These are phyloP conservation scores for Chaetodon trifascialis DNA, from an alignment of 2,113 vertebrate species.

Conservation along the genomic window DNA sequence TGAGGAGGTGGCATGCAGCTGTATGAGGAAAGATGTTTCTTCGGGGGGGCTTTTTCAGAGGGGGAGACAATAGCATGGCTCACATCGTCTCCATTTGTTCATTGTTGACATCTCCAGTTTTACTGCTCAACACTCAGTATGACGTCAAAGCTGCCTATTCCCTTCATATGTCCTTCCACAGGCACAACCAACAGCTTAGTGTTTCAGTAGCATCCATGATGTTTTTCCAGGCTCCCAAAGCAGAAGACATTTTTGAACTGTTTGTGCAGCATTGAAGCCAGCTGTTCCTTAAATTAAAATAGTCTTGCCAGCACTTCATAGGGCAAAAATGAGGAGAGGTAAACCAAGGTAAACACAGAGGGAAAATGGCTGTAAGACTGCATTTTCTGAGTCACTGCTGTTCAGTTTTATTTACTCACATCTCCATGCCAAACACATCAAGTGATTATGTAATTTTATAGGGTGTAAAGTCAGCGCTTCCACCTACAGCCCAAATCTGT, in stretches of 20 bases:
- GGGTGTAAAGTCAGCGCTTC: conserved; percentile 42
- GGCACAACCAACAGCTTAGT: conserved; percentile 21
- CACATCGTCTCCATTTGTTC: conserved; percentile 35
- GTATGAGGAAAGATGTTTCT: conserved; percentile 49
- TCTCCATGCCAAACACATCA: conserved; percentile 35
- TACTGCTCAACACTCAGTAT: conserved; percentile 32
- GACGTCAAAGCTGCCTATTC: conserved; percentile 41
- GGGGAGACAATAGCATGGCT: conserved; percentile 43
- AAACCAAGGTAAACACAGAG: conserved; percentile 10
- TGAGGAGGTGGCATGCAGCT: conserved; percentile 51
- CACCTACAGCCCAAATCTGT: neutral
- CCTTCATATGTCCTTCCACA: conserved; percentile 17
- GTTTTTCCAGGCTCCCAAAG: conserved; percentile 30
- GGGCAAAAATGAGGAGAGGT: conserved; percentile 26
- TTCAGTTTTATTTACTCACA: conserved; percentile 35
- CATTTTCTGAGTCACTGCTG: conserved; percentile 13
- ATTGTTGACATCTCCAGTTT: conserved; percentile 57
- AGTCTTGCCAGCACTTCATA: conserved; percentile 31
- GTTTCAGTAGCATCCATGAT: conserved; percentile 27
- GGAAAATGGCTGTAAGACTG: conserved; percentile 25
- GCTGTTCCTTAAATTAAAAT: conserved; percentile 49
- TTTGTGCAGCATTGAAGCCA: conserved; percentile 1
- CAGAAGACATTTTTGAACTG: conserved; percentile 26
- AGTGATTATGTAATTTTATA: conserved; percentile 35
- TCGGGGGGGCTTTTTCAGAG: conserved; percentile 26